Evolutionary conservation across 2,888 invertebrate species (phyloP).

Genomic region (Endomychus coccineus): DNA sequence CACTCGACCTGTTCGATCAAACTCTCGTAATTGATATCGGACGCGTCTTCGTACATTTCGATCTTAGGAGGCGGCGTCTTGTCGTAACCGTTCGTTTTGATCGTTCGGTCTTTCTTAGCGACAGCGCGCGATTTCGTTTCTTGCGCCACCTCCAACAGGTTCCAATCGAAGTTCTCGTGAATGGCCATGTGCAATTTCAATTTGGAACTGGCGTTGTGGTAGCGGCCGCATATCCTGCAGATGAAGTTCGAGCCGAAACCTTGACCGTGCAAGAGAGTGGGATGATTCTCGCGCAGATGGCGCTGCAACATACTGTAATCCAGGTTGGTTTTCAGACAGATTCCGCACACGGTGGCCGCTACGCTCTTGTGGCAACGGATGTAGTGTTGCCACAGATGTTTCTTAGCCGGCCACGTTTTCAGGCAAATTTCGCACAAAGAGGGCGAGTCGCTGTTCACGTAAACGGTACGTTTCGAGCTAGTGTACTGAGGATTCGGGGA

Average conservation of each 20-base stretch:
- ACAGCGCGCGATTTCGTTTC: constrained; percentile 22
- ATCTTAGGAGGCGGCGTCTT: constrained; percentile 13
- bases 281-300: constrained; percentile 45
- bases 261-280: constrained; percentile 44
- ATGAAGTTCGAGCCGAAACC: constrained; percentile 53
- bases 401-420: constrained; percentile 54
- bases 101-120: constrained; percentile 21
- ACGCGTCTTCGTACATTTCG: constrained; percentile 22
- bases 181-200: constrained; percentile 51
- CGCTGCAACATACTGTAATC: constrained; percentile 46
- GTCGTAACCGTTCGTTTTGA: constrained; percentile 19
- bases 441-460: constrained; percentile 46
- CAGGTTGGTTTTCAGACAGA: constrained; percentile 50
- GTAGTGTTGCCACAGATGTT: constrained; percentile 55
- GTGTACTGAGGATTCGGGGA: constrained; percentile 28
- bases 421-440: constrained; percentile 50
- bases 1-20: constrained; percentile 37
- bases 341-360: constrained; percentile 53
- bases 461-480: constrained; percentile 46
- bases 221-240: constrained; percentile 47
- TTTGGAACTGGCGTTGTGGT: constrained; percentile 53
- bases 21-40: constrained; percentile 36
- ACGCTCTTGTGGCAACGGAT: constrained; percentile 50
- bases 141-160: constrained; percentile 27
- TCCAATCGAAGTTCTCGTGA: constrained; percentile 46